These are phyloP conservation scores for Stenodera caucasica DNA, from an alignment of 2,888 invertebrate species.

Conservation along the genomic window DNA sequence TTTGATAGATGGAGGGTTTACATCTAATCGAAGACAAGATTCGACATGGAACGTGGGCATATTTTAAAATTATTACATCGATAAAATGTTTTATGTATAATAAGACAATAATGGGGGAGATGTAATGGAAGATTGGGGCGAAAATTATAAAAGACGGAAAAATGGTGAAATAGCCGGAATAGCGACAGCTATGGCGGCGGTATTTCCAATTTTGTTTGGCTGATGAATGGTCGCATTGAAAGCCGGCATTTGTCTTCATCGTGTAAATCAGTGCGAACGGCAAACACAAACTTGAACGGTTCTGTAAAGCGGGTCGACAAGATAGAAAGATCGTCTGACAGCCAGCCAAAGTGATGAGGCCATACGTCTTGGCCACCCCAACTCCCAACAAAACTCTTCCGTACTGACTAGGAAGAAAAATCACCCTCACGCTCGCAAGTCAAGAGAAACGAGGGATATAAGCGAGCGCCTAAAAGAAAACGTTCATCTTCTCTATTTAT, in stretches of 20 bases:
- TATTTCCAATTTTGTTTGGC: slow-evolving; percentile 44
- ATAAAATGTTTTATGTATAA: too few species aligned
- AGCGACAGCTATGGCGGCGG: slow-evolving; percentile 11
- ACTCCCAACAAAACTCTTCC: slow-evolving; percentile 43
- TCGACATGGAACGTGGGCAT: slow-evolving; percentile 18
- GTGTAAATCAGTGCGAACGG: slow-evolving; percentile 50
- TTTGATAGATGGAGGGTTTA: slow-evolving; percentile 44
- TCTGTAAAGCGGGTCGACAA: slow-evolving; percentile 50
- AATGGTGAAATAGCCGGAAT: slow-evolving; percentile 7
- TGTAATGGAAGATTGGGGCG: neutral
- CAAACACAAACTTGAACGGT: slow-evolving; percentile 52
- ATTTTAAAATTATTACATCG: slow-evolving; percentile 23
- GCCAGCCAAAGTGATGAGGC: slow-evolving; percentile 54
- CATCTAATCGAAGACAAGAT: slow-evolving; percentile 35
- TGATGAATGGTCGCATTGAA: slow-evolving; percentile 50
- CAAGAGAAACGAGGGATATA: slow-evolving; percentile 45
- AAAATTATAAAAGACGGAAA: slow-evolving; percentile 3
- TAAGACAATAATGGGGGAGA: too few species aligned
- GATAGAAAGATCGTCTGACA: slow-evolving; percentile 54
- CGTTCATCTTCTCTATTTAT: slow-evolving; percentile 55
- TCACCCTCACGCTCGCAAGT: slow-evolving; percentile 52
- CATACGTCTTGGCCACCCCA: slow-evolving; percentile 53
- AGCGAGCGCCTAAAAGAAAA: slow-evolving; percentile 49
- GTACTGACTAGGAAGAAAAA: slow-evolving; percentile 54
- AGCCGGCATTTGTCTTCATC: slow-evolving; percentile 55